Evolutionary conservation across 1,140 invertebrate species (phyloP).

Genomic region (Asbolus verrucosus): DNA sequence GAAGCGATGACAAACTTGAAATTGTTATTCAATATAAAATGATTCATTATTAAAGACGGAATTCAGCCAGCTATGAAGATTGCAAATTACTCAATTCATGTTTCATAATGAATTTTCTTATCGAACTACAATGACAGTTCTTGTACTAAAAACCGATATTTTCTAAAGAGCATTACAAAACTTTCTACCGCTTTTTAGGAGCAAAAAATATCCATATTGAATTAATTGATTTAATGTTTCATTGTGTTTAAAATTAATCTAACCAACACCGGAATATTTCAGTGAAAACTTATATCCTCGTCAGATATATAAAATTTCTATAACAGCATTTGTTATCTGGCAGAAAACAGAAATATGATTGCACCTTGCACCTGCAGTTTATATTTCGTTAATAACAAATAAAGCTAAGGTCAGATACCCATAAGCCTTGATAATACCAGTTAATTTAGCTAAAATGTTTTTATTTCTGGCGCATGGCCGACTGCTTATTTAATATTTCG

Average conservation of each 20-base stretch:
- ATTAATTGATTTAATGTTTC: too few species aligned
- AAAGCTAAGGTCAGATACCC: not conserved
- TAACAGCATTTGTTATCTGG: too few species aligned
- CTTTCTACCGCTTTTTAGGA: not conserved
- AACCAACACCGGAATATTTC: too few species aligned
- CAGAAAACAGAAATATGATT: not conserved
- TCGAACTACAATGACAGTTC: not conserved
- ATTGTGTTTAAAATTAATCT: too few species aligned
- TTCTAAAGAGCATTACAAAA: not conserved
- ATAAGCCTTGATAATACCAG: conserved; percentile 9
- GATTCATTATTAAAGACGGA: not conserved
- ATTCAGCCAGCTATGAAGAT: not conserved
- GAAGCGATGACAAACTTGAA: too few species aligned
- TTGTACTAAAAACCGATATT: not conserved
- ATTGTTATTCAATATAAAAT: not conserved
- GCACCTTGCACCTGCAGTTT: conserved; percentile 16
- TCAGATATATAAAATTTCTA: too few species aligned
- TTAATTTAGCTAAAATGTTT: conserved; percentile 6
- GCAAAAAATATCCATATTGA: too few species aligned
- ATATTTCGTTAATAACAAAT: conserved; percentile 21
- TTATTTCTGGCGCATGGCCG: conserved; percentile 19
- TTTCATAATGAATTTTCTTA: not conserved
- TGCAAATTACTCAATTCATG: not conserved
- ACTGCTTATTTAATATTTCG: conserved; percentile 10
- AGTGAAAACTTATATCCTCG: too few species aligned